Evolutionary conservation across 2,888 invertebrate species (phyloP).

Genomic region (Crocallis elinguaria): DNA sequence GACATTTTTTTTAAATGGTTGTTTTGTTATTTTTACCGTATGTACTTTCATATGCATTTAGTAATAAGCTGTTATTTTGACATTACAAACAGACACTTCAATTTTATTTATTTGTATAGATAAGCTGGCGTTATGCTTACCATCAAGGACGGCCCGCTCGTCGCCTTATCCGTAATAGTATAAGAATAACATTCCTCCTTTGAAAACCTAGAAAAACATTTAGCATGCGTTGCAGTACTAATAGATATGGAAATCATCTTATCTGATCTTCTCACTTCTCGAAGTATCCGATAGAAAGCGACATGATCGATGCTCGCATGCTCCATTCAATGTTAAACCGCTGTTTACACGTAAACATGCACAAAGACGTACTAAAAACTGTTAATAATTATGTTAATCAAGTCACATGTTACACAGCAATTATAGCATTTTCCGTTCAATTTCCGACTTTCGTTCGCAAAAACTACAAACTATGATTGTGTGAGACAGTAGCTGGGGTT

Average conservation of each 20-base stretch:
- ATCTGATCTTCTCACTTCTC: background rate
- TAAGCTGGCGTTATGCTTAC: no score
- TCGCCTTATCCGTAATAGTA: no score
- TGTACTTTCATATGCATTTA: no score
- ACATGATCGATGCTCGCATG: constrained; percentile 9
- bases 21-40: no score
- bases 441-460: constrained; percentile 69
- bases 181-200: no score
- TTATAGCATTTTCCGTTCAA: constrained; percentile 49
- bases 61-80: no score
- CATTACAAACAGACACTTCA: no score
- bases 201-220: no score
- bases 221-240: no score
- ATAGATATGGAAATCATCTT: background rate
- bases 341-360: constrained; percentile 9
- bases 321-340: background rate
- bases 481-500: constrained; percentile 3
- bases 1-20: no score
- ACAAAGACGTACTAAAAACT: constrained; percentile 27
- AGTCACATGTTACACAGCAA: constrained; percentile 20
- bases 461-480: constrained; percentile 45
- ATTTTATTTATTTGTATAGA: no score
- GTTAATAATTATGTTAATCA: constrained; percentile 29
- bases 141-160: no score
- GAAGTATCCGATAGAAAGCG: constrained; percentile 13